These are phyloP conservation scores for Crenichthys baileyi DNA, from an alignment of 2,797 vertebrate species.

Conservation along the genomic window DNA sequence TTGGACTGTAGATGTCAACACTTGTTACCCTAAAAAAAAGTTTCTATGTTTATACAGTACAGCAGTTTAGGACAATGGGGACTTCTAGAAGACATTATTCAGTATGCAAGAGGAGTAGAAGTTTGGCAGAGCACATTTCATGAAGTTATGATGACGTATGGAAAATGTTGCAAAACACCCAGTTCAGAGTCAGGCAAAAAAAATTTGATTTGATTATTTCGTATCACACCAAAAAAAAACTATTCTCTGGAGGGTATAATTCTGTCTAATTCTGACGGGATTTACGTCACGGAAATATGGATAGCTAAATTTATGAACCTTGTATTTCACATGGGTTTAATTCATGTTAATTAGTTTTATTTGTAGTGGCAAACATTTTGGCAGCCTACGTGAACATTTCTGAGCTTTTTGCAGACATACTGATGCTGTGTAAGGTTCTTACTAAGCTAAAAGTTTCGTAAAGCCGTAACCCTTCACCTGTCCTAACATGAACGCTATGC, in stretches of 20 bases:
- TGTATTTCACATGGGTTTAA: background rate
- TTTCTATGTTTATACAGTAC: background rate
- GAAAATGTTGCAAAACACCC: background rate
- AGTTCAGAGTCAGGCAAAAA: background rate
- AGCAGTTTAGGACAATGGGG: background rate
- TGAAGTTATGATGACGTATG: background rate
- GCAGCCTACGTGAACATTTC: background rate
- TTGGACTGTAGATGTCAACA: background rate
- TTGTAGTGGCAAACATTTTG: background rate
- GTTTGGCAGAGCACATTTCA: too few species aligned
- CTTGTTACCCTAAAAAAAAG: background rate
- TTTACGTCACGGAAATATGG: background rate
- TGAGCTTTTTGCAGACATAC: background rate
- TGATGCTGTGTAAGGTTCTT: background rate
- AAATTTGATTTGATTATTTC: background rate
- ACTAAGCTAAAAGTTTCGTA: background rate
- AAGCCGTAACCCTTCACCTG: background rate
- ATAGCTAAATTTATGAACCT: background rate
- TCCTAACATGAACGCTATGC: background rate
- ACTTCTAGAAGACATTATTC: background rate
- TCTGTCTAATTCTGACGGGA: background rate
- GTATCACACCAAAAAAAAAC: background rate
- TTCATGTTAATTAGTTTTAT: background rate
- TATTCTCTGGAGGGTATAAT: too few species aligned
- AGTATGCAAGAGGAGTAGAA: background rate